Base-by-base conservation (phyloP, 2,888 invertebrate genomes). In the Andrena hattorfiana region DNA sequence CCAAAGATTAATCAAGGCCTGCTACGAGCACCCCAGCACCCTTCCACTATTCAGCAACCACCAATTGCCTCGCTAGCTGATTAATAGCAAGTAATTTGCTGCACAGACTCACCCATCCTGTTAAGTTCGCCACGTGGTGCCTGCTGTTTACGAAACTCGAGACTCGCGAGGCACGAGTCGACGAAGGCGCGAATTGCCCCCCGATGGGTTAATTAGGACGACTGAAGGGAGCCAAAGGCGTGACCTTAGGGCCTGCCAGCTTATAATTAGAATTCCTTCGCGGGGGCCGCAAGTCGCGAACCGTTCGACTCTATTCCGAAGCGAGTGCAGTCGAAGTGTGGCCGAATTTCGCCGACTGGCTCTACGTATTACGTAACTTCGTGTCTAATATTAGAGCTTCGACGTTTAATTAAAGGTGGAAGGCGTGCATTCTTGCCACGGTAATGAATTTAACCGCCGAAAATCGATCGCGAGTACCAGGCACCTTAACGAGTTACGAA, bases 241-340 rank as follows among this genome's bases (percentile, higher is more conserved):
- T 59, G 26, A 63, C 16, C 68, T 80, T 63, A 69, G 68, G 63
- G 32, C 63, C 63, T 20, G 56, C 8, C 5, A 8, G 79, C 64
- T 80, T 80, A 66, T 80, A 80, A 80, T 80, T 80, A 80, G 81
- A 80, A 64, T 60, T 79, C 80, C 56, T 13, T 35, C 48, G 48
- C 78, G 69, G 63, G 80, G 69, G 63, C 49, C 49, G 63, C 35
- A 28, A 54, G 48, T 56, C 78, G 80, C 79, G 78, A 32, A 63
- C 56, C 48, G 78, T 63, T 69, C 54, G 26, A 42, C 35, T 69
- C 54, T 30, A 60, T 60, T 79, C 35, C 64, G 7, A 8, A 51
- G 7, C 23, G 51, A 60, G 70, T 70, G 23, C 66, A 64, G 35
- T 70, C 70, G 71, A 32, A 49, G 64, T 56, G 28, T 28, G 69